A percentile compares a stretch with the other conserved stretches of the same genome.
These are phyloP conservation scores for Boleophthalmus pectinirostris DNA, from an alignment of 2,113 vertebrate species.

Conservation along the genomic window DNA sequence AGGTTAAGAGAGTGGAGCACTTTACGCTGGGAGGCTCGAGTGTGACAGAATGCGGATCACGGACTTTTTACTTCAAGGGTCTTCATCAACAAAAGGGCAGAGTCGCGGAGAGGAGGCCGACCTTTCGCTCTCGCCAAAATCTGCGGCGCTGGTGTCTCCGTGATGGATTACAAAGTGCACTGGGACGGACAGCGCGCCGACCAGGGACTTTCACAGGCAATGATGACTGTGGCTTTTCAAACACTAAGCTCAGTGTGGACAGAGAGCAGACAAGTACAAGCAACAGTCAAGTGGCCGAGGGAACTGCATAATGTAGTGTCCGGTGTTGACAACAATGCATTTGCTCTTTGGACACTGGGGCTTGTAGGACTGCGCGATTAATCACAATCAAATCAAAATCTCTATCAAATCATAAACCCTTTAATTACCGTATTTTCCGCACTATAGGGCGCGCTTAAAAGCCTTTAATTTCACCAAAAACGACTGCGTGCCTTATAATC, in stretches of 20 bases:
- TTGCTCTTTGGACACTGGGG: too few species aligned
- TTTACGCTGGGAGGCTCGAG: constrained; percentile 36
- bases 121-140: constrained; percentile 38
- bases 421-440: too few species aligned
- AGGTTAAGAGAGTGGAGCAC: constrained; percentile 53
- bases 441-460: too few species aligned
- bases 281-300: neutral
- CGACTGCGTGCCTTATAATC: too few species aligned
- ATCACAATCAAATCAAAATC: neutral
- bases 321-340: neutral
- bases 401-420: too few species aligned
- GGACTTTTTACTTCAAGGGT: constrained; percentile 13
- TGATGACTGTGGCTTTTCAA: constrained; percentile 24
- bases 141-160: constrained; percentile 32
- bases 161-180: constrained; percentile 49
- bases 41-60: constrained; percentile 50
- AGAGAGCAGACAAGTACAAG: neutral
- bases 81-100: constrained; percentile 47
- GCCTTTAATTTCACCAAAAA: too few species aligned
- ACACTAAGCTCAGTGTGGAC: neutral
- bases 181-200: constrained; percentile 22
- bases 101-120: constrained; percentile 17
- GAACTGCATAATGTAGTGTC: neutral
- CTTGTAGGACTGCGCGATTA: neutral
- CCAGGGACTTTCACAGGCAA: constrained; percentile 31